Evolutionary conservation across 1,140 invertebrate genomes (phyloP).

Genomic region (Zaprionus vittiger): DNA sequence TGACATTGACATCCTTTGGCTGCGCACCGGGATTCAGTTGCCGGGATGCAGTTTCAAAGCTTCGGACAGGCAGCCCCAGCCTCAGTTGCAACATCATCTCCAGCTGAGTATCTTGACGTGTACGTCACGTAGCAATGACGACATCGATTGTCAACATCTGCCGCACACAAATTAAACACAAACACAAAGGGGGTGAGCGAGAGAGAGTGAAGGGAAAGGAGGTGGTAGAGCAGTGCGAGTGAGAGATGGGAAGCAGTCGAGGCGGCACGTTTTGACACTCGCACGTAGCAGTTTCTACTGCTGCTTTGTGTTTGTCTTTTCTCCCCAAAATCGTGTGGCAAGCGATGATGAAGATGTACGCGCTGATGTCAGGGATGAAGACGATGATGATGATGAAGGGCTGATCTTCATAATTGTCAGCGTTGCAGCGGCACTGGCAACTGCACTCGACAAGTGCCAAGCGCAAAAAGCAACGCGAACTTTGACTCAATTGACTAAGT

Average conservation of each 20-base stretch:
- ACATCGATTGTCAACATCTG: constrained; percentile 73
- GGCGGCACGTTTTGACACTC: constrained; percentile 21
- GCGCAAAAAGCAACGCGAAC: constrained; percentile 25
- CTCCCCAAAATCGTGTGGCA: constrained; percentile 22
- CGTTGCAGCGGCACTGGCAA: background rate
- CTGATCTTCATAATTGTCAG: constrained; percentile 25
- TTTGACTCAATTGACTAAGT: constrained; percentile 26
- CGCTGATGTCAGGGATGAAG: background rate
- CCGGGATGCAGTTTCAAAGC: background rate
- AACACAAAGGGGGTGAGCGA: constrained; percentile 38
- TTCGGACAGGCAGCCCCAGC: background rate
- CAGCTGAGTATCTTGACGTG: constrained; percentile 18
- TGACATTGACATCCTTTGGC: constrained; percentile 34
- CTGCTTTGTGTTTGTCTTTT: constrained; percentile 51
- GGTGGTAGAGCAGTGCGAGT: background rate
- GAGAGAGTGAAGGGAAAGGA: too few relatives aligned
- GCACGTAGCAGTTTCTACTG: constrained; percentile 25
- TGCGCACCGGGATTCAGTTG: background rate
- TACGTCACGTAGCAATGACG: constrained; percentile 39
- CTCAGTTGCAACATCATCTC: background rate
- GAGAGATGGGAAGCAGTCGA: background rate
- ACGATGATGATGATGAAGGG: background rate
- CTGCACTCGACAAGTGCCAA: constrained; percentile 18
- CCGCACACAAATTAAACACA: constrained; percentile 72
- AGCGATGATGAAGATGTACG: background rate